Percentiles rank a stretch among this genome's conserved stretches.
phyloP scores from a whole-genome alignment of 2,888 invertebrate genomes.

The Steinernema scapterisci region DNA sequence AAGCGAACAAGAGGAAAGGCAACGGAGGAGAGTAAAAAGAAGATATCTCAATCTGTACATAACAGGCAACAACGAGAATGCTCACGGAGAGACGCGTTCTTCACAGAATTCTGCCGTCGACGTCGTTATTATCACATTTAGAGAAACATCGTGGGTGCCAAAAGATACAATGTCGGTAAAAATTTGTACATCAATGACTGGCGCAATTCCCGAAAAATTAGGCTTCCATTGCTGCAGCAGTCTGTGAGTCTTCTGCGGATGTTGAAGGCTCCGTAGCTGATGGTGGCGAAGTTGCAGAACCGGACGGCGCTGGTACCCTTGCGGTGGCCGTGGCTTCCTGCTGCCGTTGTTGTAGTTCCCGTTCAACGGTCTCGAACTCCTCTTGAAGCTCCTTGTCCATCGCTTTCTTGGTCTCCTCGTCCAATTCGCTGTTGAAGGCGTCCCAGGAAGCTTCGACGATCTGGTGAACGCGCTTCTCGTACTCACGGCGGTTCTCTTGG shows the following conservation, averaged over 20 bases:
- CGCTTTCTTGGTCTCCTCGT: conserved; percentile 11
- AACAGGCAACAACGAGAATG: no score
- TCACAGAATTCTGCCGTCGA: no score
- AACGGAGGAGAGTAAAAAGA: no score
- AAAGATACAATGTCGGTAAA: no score
- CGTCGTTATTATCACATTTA: no score
- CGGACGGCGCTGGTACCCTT: background rate
- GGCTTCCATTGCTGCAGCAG: background rate
- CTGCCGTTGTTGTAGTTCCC: background rate
- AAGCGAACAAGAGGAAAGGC: no score
- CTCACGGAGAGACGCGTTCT: no score
- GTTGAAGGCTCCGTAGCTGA: background rate
- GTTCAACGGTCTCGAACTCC: conserved; percentile 6
- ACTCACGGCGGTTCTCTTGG: conserved; percentile 97
- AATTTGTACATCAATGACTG: no score
- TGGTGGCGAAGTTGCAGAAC: background rate
- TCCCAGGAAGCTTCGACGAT: conserved; percentile 97
- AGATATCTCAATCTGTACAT: no score
- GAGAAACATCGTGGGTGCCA: no score
- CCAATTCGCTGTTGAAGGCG: conserved; percentile 40
- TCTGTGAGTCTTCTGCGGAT: background rate
- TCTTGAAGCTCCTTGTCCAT: conserved; percentile 13
- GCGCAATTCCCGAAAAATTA: no score
- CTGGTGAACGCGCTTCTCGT: conserved; percentile 98
- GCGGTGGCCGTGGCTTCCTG: background rate